These are phyloP conservation scores for Hemitrygon akajei DNA, from an alignment of 2,797 vertebrate genomes.

Conservation along the genomic window DNA sequence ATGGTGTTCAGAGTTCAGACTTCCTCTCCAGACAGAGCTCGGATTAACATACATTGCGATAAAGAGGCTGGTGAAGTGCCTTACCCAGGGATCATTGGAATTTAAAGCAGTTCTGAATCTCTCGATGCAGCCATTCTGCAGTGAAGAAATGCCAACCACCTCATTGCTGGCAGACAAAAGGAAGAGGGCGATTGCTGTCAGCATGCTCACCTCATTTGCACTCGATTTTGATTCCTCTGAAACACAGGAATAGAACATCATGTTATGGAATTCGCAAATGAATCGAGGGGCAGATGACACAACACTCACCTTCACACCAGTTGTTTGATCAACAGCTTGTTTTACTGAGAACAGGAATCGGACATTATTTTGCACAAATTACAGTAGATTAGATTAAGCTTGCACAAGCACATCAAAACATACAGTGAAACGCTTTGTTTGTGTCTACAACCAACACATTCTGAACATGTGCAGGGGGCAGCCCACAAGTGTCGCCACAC, in stretches of 20 bases:
- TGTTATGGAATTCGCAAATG: not conserved
- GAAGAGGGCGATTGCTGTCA: constrained; percentile 89
- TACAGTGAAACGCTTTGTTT: too few relatives aligned
- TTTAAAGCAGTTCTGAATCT: constrained; percentile 80
- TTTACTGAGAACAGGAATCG: not conserved
- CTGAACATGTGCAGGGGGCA: too few relatives aligned
- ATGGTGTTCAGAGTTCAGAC: not conserved
- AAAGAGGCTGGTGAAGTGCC: constrained; percentile 37
- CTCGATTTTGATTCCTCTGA: constrained; percentile 71
- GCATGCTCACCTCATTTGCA: constrained; percentile 84
- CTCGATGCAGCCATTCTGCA: constrained; percentile 88
- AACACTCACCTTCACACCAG: not conserved
- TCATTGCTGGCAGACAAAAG: constrained; percentile 82
- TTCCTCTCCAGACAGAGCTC: not conserved
- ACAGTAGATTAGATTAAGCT: not conserved
- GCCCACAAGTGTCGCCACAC: too few relatives aligned
- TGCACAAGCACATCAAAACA: too few relatives aligned
- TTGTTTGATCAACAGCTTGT: not conserved
- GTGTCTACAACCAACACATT: too few relatives aligned
- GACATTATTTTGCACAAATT: not conserved
- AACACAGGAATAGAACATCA: constrained; percentile 20
- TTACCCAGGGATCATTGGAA: constrained; percentile 85
- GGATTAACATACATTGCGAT: not conserved
- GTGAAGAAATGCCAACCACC: constrained; percentile 79
- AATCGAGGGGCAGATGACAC: not conserved